Conservation (phyloP, 2,797 vertebrate species). For the Aulostomus chinensis region DNA sequence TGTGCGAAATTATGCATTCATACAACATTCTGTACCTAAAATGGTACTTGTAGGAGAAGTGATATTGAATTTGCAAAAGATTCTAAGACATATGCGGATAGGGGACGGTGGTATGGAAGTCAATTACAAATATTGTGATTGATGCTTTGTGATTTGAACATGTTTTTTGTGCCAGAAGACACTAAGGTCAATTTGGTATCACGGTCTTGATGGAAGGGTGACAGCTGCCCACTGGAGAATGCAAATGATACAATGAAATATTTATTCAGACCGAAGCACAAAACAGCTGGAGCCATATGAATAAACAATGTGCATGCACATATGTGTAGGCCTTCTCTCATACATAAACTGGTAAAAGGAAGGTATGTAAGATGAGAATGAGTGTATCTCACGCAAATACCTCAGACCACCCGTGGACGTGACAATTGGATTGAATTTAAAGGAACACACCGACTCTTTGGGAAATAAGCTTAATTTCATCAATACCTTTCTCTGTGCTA, state of each 20-base stretch:
- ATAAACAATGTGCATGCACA: neutral
- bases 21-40: no score
- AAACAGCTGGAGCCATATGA: slow-evolving; percentile 40
- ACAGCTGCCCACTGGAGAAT: slow-evolving; percentile 55
- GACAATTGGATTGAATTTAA: no score
- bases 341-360: neutral
- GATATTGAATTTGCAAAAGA: slow-evolving; percentile 57
- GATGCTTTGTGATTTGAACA: slow-evolving; percentile 55
- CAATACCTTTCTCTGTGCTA: no score
- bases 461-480: no score
- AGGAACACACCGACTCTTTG: no score
- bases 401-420: no score
- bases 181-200: slow-evolving; percentile 51
- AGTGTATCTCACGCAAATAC: neutral
- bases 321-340: neutral
- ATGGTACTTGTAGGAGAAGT: slow-evolving; percentile 45
- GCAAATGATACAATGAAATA: slow-evolving; percentile 64
- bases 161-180: slow-evolving; percentile 34
- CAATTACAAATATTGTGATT: slow-evolving; percentile 46
- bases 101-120: slow-evolving; percentile 23
- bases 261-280: slow-evolving; percentile 51
- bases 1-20: slow-evolving; percentile 41
- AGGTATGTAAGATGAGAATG: neutral
- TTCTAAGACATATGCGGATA: slow-evolving; percentile 57
- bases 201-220: slow-evolving; percentile 32